phyloP scores from a whole-genome alignment of 64 coral and sea anemone species.

The Stichodactyla helianthus region DNA sequence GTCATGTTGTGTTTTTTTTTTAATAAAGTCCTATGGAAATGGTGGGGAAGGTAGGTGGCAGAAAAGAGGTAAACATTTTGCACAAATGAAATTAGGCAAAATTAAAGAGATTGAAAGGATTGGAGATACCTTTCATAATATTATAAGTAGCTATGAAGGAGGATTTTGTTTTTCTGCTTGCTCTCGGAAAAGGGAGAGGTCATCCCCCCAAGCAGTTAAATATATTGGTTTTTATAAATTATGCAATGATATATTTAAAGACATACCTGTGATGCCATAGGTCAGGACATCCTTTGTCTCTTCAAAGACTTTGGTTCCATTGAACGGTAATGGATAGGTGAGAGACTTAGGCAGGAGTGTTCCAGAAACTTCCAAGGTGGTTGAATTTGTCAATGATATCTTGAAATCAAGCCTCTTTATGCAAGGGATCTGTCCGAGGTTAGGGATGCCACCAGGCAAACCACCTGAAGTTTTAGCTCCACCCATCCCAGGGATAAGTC shows the following conservation, averaged over 20 bases:
- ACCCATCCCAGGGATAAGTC: background rate
- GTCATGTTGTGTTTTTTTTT: too few relatives aligned
- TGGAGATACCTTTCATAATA: too few relatives aligned
- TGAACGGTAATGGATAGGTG: background rate
- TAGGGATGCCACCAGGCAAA: background rate
- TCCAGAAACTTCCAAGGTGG: background rate
- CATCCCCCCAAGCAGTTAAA: too few relatives aligned
- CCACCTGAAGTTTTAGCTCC: background rate
- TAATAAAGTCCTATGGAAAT: too few relatives aligned
- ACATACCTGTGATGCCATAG: slow-evolving; percentile 3
- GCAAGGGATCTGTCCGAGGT: background rate
- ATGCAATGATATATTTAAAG: background rate
- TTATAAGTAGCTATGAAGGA: too few relatives aligned
- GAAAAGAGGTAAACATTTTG: too few relatives aligned
- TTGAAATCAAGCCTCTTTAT: background rate
- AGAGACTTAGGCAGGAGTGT: background rate
- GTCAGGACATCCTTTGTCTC: background rate
- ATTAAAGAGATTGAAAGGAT: too few relatives aligned
- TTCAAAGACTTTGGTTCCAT: background rate
- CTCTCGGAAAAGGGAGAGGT: too few relatives aligned
- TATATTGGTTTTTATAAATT: too few relatives aligned
- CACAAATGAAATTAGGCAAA: too few relatives aligned
- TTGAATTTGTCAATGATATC: background rate
- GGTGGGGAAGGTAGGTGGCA: too few relatives aligned
- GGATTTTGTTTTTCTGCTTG: too few relatives aligned